Percentiles rank a stretch among this genome's conserved stretches.
Evolutionary conservation across 2,113 vertebrate species (phyloP).

Genomic region (Pungitius pungitius): DNA sequence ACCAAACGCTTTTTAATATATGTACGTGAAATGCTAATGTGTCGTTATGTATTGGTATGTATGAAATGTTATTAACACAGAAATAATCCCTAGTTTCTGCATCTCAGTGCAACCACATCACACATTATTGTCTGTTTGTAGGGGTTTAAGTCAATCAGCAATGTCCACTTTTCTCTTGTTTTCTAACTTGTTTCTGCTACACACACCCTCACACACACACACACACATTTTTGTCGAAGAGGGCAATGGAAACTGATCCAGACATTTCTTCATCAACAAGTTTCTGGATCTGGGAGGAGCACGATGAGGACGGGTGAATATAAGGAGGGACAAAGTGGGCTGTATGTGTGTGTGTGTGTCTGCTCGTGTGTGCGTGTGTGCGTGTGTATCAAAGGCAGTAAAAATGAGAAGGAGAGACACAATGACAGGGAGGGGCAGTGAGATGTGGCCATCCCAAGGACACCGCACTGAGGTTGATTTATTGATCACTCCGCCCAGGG

Average conservation of each 20-base stretch:
- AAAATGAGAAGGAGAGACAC: slow-evolving; percentile 26
- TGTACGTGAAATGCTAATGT: not conserved
- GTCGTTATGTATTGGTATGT: slow-evolving; percentile 21
- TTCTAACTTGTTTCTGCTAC: not conserved
- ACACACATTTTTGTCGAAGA: slow-evolving; percentile 6
- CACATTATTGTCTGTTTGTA: slow-evolving; percentile 13
- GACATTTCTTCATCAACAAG: slow-evolving; percentile 12
- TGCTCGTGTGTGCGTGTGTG: not conserved
- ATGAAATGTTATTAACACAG: slow-evolving; percentile 14
- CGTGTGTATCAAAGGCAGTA: slow-evolving; percentile 12
- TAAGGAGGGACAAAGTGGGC: slow-evolving; percentile 23
- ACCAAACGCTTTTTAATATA: no score
- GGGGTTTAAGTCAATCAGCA: slow-evolving; percentile 18
- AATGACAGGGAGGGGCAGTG: slow-evolving; percentile 34
- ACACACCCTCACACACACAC: slow-evolving; percentile 5
- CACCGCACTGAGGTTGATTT: slow-evolving; percentile 56
- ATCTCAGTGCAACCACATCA: slow-evolving; percentile 32
- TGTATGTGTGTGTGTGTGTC: not conserved
- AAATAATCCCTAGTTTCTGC: slow-evolving; percentile 29
- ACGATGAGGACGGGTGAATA: slow-evolving; percentile 26
- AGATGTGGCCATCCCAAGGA: slow-evolving; percentile 63
- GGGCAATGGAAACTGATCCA: not conserved
- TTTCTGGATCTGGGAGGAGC: slow-evolving; percentile 21
- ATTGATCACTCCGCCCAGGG: slow-evolving; percentile 52
- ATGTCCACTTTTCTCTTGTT: slow-evolving; percentile 4